phyloP scores from a whole-genome alignment of 1,140 invertebrate genomes.

The Papilio aristodemus region DNA sequence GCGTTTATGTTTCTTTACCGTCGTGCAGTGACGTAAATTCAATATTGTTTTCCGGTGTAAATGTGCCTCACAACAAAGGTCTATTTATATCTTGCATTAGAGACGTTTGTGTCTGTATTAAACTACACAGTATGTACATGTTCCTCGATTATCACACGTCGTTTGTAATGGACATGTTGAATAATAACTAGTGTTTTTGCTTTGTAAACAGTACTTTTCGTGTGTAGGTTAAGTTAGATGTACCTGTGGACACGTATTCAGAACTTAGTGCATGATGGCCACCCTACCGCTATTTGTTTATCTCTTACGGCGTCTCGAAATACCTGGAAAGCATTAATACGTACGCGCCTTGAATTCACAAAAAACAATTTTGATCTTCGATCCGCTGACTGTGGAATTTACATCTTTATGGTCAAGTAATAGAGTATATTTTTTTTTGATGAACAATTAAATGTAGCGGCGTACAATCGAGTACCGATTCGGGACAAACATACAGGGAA shows the following conservation, averaged over 20 bases:
- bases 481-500: neutral
- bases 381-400: neutral
- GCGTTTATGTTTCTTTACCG: neutral
- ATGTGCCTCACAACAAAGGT: neutral
- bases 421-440: constrained; percentile 8
- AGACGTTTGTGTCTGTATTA: neutral
- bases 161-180: too few relatives aligned
- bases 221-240: too few relatives aligned
- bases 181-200: too few relatives aligned
- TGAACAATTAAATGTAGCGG: neutral
- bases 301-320: constrained; percentile 36
- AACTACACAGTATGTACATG: too few relatives aligned
- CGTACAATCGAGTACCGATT: constrained; percentile 7
- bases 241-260: neutral
- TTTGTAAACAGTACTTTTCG: too few relatives aligned
- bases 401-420: neutral
- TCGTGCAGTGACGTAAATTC: neutral
- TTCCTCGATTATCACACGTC: too few relatives aligned
- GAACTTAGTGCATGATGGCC: constrained; percentile 13
- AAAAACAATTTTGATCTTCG: constrained; percentile 30
- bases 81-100: neutral
- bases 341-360: constrained; percentile 45
- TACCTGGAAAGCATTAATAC: constrained; percentile 50
- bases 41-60: neutral
- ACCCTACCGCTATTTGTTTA: constrained; percentile 39